These are phyloP conservation scores for Clarias platycephalus DNA, from an alignment of 2,797 vertebrate genomes.

Conservation along the genomic window DNA sequence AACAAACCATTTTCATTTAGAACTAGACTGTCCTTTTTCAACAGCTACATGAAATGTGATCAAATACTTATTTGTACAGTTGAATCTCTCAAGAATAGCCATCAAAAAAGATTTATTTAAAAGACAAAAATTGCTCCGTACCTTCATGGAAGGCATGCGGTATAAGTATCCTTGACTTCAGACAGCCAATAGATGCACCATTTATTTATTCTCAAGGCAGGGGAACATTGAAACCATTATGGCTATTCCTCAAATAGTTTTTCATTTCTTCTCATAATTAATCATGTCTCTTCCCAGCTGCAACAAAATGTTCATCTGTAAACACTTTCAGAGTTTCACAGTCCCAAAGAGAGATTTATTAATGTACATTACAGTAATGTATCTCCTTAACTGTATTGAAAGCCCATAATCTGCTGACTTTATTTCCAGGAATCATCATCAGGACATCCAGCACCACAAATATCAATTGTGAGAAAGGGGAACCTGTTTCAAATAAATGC, in stretches of 20 bases:
- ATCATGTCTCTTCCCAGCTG: constrained; percentile 15
- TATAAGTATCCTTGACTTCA: constrained; percentile 35
- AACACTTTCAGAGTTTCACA: constrained; percentile 10
- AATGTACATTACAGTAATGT: neutral
- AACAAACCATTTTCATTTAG: neutral
- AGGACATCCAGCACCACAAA: neutral
- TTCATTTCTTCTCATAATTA: constrained; percentile 15
- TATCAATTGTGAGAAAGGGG: neutral
- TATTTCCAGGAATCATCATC: neutral
- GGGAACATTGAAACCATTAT: neutral
- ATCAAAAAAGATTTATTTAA: constrained; percentile 33
- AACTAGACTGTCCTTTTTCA: constrained; percentile 2
- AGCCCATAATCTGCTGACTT: neutral
- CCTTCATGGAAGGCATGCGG: neutral
- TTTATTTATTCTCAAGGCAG: constrained; percentile 25
- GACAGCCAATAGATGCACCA: constrained; percentile 1
- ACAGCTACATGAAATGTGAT: constrained; percentile 13
- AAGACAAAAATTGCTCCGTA: constrained; percentile 12
- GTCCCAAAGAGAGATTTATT: constrained; percentile 21
- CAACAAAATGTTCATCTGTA: constrained; percentile 3
- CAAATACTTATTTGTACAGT: constrained; percentile 21
- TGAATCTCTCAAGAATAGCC: constrained; percentile 14
- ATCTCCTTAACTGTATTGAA: neutral
- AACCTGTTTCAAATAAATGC: neutral
- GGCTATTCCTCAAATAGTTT: neutral